A percentile compares a stretch with the other conserved stretches of the same genome.
Conservation (phyloP, 2,797 vertebrate genomes). For the Myotis vivesi region DNA sequence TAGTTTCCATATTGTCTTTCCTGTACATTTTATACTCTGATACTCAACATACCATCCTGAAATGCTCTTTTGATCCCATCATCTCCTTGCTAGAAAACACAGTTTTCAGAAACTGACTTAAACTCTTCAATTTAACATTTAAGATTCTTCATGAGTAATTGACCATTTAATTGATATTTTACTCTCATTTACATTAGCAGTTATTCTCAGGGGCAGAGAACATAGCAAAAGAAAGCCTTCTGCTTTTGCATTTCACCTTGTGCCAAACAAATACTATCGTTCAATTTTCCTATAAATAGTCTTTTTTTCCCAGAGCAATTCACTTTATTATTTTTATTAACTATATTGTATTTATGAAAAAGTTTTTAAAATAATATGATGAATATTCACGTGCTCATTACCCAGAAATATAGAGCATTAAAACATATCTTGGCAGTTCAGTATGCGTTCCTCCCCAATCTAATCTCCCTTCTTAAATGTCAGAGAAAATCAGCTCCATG, state of each 20-base stretch:
- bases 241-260: background rate
- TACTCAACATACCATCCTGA: background rate
- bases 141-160: background rate
- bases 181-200: background rate
- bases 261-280: background rate
- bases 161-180: background rate
- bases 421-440: background rate
- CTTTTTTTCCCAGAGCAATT: background rate
- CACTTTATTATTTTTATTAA: background rate
- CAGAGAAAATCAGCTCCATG: background rate
- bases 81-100: background rate
- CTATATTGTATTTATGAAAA: background rate
- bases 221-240: background rate
- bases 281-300: background rate
- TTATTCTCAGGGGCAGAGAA: background rate
- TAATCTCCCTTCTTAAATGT: background rate
- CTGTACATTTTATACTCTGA: background rate
- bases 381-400: background rate
- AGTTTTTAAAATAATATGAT: background rate
- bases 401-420: background rate
- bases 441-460: background rate
- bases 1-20: background rate
- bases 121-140: background rate
- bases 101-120: slow-evolving; percentile 11
- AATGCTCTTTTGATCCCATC: background rate